Conservation (phyloP, 92 coral and sea anemone genomes). For the Epizoanthus rinbou region DNA sequence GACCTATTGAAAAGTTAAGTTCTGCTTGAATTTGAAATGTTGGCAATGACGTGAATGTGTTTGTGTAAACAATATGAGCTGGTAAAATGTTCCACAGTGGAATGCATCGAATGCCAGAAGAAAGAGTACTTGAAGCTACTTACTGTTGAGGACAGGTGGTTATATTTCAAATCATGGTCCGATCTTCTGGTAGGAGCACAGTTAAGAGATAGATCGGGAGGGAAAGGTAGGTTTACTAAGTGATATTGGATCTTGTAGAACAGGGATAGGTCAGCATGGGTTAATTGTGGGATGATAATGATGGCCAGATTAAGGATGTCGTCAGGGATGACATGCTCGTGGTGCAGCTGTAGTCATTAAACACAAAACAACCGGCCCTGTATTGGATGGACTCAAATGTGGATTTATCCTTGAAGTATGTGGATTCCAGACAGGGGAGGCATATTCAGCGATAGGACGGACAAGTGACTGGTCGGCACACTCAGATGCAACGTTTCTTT, state of each 20-base stretch:
- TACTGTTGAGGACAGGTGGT: too few species aligned
- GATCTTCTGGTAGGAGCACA: not conserved
- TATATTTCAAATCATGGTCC: too few species aligned
- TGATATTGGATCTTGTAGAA: not conserved
- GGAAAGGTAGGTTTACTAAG: not conserved
- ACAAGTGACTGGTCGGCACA: not conserved
- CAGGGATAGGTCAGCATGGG: not conserved
- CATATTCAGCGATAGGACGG: slow-evolving; percentile 1
- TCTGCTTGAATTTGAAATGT: too few species aligned
- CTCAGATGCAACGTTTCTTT: not conserved
- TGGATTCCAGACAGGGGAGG: slow-evolving; percentile 1
- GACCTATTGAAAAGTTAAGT: too few species aligned
- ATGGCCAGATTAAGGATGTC: not conserved
- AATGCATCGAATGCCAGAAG: too few species aligned
- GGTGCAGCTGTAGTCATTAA: slow-evolving; percentile 6
- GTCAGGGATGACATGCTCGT: not conserved
- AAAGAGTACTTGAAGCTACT: too few species aligned
- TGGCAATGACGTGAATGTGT: too few species aligned
- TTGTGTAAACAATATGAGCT: too few species aligned
- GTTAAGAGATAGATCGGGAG: not conserved
- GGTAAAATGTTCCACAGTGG: too few species aligned
- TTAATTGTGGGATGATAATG: too few species aligned
- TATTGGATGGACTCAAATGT: slow-evolving; percentile 1
- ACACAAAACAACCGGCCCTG: not conserved
- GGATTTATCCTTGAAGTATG: not conserved